Evolutionary conservation across 2,888 invertebrate species (phyloP).

Genomic region (Luffia ferchaultella): DNA sequence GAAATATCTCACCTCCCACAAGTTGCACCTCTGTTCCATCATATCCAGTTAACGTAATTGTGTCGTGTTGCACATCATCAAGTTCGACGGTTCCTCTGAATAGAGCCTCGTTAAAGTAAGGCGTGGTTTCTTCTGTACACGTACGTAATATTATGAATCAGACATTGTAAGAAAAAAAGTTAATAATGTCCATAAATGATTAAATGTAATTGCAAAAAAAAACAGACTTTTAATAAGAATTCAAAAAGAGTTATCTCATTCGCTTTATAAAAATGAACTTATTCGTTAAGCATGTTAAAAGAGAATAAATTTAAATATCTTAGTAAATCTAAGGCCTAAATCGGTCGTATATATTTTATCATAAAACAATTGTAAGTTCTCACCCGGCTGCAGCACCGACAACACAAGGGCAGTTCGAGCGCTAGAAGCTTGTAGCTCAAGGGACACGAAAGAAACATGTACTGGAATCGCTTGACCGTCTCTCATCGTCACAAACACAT

Average conservation of each 20-base stretch:
- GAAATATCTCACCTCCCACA: conserved; percentile 3
- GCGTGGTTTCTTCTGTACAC: no score
- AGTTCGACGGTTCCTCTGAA: background rate
- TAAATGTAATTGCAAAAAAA: no score
- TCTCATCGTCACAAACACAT: background rate
- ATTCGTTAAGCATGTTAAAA: no score
- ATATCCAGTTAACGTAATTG: conserved; percentile 1
- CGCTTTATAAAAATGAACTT: no score
- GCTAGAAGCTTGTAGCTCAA: background rate
- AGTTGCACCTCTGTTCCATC: conserved; percentile 1
- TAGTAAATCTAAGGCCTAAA: no score
- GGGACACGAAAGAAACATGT: background rate
- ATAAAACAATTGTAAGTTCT: background rate
- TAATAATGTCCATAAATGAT: no score
- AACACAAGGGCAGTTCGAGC: background rate
- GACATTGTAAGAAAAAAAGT: no score
- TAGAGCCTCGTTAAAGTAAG: background rate
- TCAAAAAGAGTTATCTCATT: no score
- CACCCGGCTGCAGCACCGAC: background rate
- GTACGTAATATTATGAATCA: no score
- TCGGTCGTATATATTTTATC: no score
- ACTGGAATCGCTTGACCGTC: background rate
- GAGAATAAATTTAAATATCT: no score
- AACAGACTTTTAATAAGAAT: no score
- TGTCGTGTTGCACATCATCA: background rate